Conservation (phyloP, 2,113 vertebrate species). For the Daphoenositta chrysoptera region DNA sequence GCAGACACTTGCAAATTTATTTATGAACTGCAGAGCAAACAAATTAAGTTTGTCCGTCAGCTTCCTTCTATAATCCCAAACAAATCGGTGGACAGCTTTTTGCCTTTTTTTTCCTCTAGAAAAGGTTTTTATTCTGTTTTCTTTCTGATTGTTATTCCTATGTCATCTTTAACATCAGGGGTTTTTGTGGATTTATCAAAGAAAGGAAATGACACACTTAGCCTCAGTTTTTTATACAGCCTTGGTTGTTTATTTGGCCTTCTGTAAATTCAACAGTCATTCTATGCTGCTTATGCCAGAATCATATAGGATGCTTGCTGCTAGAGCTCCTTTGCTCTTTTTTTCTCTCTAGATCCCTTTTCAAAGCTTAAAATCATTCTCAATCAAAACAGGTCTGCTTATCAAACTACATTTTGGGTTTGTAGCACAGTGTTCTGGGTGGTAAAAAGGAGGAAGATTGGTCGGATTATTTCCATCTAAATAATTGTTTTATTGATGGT, state of each 20-base stretch:
- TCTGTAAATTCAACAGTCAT: neutral
- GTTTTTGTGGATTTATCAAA: neutral
- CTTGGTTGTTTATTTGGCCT: neutral
- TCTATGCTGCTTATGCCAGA: neutral
- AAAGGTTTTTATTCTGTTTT: neutral
- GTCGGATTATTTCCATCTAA: neutral
- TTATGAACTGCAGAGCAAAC: neutral
- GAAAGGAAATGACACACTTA: neutral
- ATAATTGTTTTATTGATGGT: neutral
- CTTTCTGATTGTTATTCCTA: neutral
- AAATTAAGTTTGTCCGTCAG: neutral
- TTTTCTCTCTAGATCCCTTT: neutral
- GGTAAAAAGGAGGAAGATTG: neutral
- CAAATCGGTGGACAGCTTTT: neutral
- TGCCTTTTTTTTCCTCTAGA: neutral
- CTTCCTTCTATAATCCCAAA: neutral
- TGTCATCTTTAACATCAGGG: neutral
- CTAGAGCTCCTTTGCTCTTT: neutral
- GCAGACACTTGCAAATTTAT: neutral
- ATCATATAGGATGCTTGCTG: rapidly evolving
- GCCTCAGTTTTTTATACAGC: neutral
- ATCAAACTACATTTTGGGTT: neutral
- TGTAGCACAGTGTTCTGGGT: neutral
- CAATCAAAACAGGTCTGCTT: neutral
- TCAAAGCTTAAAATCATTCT: neutral